phyloP scores from a whole-genome alignment of 2,888 invertebrate genomes.

The Tenthredo notha region DNA sequence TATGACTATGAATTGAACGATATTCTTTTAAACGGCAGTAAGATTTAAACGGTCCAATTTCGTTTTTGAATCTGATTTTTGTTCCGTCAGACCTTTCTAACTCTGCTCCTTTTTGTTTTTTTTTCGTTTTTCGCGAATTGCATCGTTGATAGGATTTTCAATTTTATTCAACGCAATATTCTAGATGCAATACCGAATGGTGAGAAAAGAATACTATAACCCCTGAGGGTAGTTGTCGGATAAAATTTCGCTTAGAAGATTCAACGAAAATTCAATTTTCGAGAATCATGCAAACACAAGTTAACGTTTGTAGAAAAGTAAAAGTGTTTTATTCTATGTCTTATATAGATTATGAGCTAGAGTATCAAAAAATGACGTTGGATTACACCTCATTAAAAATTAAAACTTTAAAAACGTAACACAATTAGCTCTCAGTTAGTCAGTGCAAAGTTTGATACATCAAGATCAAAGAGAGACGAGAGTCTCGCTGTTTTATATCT shows the following conservation, averaged over 20 bases:
- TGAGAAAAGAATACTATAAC: not conserved
- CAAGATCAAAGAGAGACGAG: not conserved
- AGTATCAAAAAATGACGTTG: not conserved
- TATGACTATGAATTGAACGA: not conserved
- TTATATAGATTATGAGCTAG: not conserved
- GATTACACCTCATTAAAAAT: not conserved
- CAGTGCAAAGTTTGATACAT: not conserved
- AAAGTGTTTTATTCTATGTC: not conserved
- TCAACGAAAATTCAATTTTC: not conserved
- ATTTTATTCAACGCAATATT: not conserved
- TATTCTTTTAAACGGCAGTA: not conserved
- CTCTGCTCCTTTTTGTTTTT: not conserved
- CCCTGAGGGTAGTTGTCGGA: not conserved
- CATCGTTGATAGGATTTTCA: not conserved
- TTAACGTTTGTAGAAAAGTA: not conserved
- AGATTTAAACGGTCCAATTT: not conserved
- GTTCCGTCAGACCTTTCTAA: no score
- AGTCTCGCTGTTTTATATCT: not conserved
- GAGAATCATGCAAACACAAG: not conserved
- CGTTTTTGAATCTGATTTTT: not conserved
- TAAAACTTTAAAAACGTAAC: not conserved
- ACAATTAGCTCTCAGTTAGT: not conserved
- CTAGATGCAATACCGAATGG: not conserved
- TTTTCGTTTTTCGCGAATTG: not conserved
- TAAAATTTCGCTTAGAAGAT: not conserved